Evolutionary conservation across 2,113 vertebrate species (phyloP).

Genomic region (Panurus biarmicus): DNA sequence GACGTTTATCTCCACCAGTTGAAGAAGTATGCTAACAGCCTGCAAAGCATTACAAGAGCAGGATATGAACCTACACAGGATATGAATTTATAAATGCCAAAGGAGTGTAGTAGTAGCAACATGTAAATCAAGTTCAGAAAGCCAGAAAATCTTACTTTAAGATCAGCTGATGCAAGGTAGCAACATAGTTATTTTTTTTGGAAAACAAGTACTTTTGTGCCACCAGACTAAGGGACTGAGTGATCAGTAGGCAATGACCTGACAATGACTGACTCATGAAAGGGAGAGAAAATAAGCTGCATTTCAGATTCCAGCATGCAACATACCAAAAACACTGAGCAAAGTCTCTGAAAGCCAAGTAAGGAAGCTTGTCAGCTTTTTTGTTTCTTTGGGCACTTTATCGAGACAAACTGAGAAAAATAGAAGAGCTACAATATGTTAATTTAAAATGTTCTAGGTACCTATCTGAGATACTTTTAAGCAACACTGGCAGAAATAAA

Average conservation of each 20-base stretch:
- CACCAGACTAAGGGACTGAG: neutral
- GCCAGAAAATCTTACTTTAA: neutral
- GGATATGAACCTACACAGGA: neutral
- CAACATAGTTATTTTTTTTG: neutral
- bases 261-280: neutral
- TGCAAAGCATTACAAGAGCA: neutral
- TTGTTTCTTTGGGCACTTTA: neutral
- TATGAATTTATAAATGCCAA: constrained; percentile 32
- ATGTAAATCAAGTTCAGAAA: constrained; percentile 11
- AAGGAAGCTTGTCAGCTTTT: neutral
- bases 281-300: neutral
- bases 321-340: neutral
- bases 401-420: neutral
- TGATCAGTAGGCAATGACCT: neutral
- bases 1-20: neutral
- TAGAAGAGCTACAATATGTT: neutral
- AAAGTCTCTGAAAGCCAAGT: neutral
- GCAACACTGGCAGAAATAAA: neutral
- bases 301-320: neutral
- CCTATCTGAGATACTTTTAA: neutral
- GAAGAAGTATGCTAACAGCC: neutral
- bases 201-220: neutral
- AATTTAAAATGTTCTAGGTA: neutral
- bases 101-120: neutral
- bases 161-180: neutral